Evolutionary conservation across 2,888 invertebrate genomes (phyloP), one percentile per base, ranked within the genome.

Genomic region (Vannuccia rotundouncinata): DNA sequence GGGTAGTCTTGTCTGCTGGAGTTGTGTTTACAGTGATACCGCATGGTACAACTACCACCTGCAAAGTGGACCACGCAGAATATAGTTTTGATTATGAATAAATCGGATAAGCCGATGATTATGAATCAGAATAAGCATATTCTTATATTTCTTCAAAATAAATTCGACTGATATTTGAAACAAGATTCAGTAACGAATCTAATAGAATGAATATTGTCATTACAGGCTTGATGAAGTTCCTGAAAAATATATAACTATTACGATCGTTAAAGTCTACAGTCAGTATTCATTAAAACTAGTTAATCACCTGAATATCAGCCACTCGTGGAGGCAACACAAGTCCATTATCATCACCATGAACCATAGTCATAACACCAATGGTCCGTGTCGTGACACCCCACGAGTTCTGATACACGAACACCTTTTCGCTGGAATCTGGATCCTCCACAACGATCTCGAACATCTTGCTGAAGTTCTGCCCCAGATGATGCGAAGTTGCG

Each of bases 401-500:
- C 0, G 97, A 98, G 89, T 99, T 99, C 89, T 99, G 99, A 89
- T 92, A 95, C 0, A 95, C 95, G 86, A 91, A 90, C 59, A 84
- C 80, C 82, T 88, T 94, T 84, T 92, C 91, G 83, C 94, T 87
- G 0, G 88, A 93, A 84, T 93, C 93, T 0, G 95, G 95, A 87
- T 97, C 94, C 87, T 98, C 97, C 86, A 92, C 95, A 10, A 93
- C 91, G 81, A 99, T 95, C 84, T 98, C 95, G 89, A 99, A 99
- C 96, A 99, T 99, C 89, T 95, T 95, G 0, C 97, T 95, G 89
- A 99, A 99, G 90, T 99, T 99, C 89, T 99, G 98, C 0, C 99
- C 99, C 80, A 99, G 89, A 89, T 97, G 95, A 89, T 99, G 99
- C 79, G 98, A 98, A 0, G 99, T 99, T 0, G 93, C 99, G 0